Base-by-base conservation (phyloP, 53 echinoderm and acorn worm genomes). In the Arbacia lixula region DNA sequence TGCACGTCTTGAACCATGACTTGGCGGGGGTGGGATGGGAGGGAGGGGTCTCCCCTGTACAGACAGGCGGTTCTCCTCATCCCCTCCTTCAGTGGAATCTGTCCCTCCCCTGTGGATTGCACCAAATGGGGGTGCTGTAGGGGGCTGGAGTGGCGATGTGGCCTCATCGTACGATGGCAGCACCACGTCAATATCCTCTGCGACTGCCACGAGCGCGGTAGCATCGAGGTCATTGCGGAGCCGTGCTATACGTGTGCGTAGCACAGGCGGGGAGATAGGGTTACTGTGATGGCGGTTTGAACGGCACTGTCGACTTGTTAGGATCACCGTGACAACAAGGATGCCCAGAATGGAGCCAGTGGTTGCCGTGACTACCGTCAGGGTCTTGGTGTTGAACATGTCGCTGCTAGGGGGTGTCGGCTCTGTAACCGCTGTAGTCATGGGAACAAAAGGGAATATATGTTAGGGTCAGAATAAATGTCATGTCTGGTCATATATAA, bases 131-230 rank as follows among this genome's bases (percentile, higher is more conserved):
- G 86, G 86, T 22, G 80, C 75, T 3, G 33, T 67, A 34, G 54
- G 36, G 0, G 54, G 32, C 53, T 31, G 27, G 74, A 49, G 42
- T 5, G 16, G 31, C 6, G 89, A 75, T 12, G 64, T 53, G 0
- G 89, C 89, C 46, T 89, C 89, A 19, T 89, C 89, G 32, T 89
- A 89, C 25, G 89, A 77, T 11, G 89, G 89, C 55, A 89, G 27
- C 2, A 85, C 76, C 17, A 89, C 85, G 35, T 76, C 77, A 10
- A 89, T 72, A 42, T 84, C 66, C 27, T 85, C 65, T 16, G 89
- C 54, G 19, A 84, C 84, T 9, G 89, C 85, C 14, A 89, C 27
- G 20, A 89, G 85, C 0, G 76, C 85, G 1, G 60, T n/a, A n/a
- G 72, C 54, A 31, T 85, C 75, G 11, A 66, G 35, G 52, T 89